Conservation (phyloP, 2,113 vertebrate genomes). For the Indri indri region DNA sequence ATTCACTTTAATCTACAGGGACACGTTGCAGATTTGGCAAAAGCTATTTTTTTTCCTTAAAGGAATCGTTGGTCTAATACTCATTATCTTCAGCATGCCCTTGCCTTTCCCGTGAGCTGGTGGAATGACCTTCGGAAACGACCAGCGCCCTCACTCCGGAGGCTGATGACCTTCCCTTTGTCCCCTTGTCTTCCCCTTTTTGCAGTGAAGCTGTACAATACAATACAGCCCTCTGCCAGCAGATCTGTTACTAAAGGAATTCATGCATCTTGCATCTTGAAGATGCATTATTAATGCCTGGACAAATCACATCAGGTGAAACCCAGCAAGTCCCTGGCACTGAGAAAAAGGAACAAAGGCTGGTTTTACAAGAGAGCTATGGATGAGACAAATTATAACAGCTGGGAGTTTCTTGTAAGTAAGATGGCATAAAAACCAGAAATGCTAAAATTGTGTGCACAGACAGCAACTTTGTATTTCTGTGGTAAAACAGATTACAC, state of each 20-base stretch:
- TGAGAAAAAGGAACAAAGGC: conserved; percentile 87
- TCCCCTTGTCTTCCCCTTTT: conserved; percentile 48
- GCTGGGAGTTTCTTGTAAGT: conserved; percentile 87
- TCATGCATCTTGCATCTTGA: conserved; percentile 90
- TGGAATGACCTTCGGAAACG: conserved; percentile 61
- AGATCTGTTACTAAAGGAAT: conserved; percentile 85
- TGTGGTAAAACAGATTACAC: conserved; percentile 75
- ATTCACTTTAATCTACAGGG: conserved; percentile 33
- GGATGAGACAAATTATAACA: conserved; percentile 90
- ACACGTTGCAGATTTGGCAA: conserved; percentile 18
- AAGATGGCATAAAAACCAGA: conserved; percentile 84
- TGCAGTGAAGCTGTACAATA: conserved; percentile 58
- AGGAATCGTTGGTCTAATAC: conserved; percentile 55
- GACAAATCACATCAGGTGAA: conserved; percentile 91
- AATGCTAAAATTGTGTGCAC: conserved; percentile 84
- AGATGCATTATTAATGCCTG: conserved; percentile 90
- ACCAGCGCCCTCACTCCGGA: not conserved
- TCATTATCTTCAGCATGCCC: conserved; percentile 62
- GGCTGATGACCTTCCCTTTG: conserved; percentile 61
- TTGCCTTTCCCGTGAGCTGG: conserved; percentile 35
- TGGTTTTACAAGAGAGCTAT: conserved; percentile 85
- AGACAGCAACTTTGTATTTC: conserved; percentile 78
- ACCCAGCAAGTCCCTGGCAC: conserved; percentile 89
- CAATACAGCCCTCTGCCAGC: conserved; percentile 73
- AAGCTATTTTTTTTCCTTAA: conserved; percentile 32